phyloP scores from a whole-genome alignment of 2,888 invertebrate genomes.

The Diadegma fenestrale region DNA sequence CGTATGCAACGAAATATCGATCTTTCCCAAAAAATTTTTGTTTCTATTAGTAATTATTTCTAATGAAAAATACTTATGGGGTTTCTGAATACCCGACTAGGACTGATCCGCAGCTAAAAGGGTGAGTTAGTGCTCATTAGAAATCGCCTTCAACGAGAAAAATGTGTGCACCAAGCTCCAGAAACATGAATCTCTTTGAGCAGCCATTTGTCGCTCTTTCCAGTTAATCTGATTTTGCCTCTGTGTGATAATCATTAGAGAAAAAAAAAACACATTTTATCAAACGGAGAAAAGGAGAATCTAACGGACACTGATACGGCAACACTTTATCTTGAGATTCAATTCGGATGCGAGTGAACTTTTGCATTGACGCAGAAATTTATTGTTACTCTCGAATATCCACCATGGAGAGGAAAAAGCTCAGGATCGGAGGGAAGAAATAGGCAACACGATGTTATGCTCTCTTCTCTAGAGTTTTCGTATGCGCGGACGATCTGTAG shows the following conservation, averaged over 20 bases:
- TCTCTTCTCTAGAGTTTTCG: constrained; percentile 29
- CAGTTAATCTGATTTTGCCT: not conserved
- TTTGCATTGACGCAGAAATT: not conserved
- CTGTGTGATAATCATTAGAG: not conserved
- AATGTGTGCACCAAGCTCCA: too few species aligned
- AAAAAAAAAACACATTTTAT: not conserved
- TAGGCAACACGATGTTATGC: constrained; percentile 24
- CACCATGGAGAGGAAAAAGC: constrained; percentile 20
- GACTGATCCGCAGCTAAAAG: too few species aligned
- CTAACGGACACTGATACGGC: not conserved
- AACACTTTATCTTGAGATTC: constrained; percentile 29
- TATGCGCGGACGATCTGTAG: constrained; percentile 32
- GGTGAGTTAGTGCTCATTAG: too few species aligned
- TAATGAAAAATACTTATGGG: too few species aligned
- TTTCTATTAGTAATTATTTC: too few species aligned
- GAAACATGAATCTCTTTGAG: too few species aligned
- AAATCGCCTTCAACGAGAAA: too few species aligned
- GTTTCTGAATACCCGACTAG: too few species aligned
- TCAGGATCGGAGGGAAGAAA: constrained; percentile 28
- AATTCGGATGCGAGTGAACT: constrained; percentile 37
- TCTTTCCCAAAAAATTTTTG: too few species aligned
- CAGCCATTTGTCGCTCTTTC: not conserved
- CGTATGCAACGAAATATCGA: too few species aligned
- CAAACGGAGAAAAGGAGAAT: not conserved
- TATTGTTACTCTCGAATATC: not conserved